phyloP scores from a whole-genome alignment of 2,797 vertebrate species.

The Sebastes trivittatus region DNA sequence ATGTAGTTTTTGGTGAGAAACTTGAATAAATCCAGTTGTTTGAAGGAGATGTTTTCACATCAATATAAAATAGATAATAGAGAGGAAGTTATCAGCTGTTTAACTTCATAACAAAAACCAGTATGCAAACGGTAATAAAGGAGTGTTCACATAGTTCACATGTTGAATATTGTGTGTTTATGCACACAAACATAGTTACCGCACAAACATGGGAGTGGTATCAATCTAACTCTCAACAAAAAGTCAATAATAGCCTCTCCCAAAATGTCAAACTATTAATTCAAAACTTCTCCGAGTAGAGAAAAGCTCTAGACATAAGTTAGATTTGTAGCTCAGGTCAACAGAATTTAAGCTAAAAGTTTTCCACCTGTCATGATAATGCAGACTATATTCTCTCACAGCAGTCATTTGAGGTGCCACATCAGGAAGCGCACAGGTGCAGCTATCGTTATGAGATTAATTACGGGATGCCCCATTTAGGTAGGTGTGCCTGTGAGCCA shows the following conservation, averaged over 20 bases:
- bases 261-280: not conserved
- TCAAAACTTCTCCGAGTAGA: not conserved
- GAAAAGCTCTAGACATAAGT: not conserved
- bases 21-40: no score
- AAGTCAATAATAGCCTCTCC: not conserved
- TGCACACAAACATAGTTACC: not conserved
- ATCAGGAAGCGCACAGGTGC: not conserved
- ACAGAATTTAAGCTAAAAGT: not conserved
- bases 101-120: no score
- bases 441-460: constrained; percentile 10
- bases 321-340: not conserved
- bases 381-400: not conserved
- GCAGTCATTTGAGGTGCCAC: not conserved
- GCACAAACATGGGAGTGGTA: not conserved
- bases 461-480: constrained; percentile 5
- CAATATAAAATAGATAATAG: no score
- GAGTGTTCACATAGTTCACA: not conserved
- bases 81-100: no score
- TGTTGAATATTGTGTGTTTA: not conserved
- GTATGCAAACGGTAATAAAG: no score
- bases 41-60: no score
- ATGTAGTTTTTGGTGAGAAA: no score
- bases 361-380: not conserved
- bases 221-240: not conserved
- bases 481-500: constrained; percentile 7